Conservation (phyloP, 1,140 invertebrate genomes). For the Pomacea maculata region DNA sequence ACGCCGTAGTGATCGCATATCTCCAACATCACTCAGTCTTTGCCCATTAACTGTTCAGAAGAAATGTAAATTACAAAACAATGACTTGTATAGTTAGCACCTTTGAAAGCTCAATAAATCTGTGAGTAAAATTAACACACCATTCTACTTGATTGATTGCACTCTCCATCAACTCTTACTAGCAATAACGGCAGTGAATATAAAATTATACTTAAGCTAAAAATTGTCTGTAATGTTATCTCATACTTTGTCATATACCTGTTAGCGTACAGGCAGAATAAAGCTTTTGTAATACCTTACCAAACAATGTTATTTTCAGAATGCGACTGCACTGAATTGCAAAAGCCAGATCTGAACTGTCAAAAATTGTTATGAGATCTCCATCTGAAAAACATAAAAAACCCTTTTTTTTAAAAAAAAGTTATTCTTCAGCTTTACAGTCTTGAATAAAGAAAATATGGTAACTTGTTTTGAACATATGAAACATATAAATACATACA, state of each 20-base stretch:
- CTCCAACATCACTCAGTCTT: constrained; percentile 49
- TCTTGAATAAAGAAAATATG: background rate
- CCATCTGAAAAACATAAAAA: constrained; percentile 70
- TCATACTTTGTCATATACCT: too few relatives aligned
- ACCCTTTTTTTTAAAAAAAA: background rate
- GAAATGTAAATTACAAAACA: constrained; percentile 12
- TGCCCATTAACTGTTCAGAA: constrained; percentile 58
- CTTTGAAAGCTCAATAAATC: too few relatives aligned
- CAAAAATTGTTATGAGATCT: constrained; percentile 80
- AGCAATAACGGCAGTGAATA: too few relatives aligned
- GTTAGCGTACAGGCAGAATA: too few relatives aligned
- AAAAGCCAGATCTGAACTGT: constrained; percentile 78
- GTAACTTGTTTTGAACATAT: background rate
- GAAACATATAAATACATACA: background rate
- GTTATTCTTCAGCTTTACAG: background rate
- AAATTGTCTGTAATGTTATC: too few relatives aligned
- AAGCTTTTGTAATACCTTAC: constrained; percentile 44
- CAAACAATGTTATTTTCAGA: constrained; percentile 74
- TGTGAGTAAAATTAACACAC: too few relatives aligned
- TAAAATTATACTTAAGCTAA: too few relatives aligned
- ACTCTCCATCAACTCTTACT: too few relatives aligned
- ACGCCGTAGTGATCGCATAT: constrained; percentile 68
- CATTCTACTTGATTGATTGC: too few relatives aligned
- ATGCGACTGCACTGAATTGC: constrained; percentile 78
- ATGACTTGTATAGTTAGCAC: too few relatives aligned